Base-by-base conservation (phyloP, 2,888 invertebrate species). In the Melipona beecheii region DNA sequence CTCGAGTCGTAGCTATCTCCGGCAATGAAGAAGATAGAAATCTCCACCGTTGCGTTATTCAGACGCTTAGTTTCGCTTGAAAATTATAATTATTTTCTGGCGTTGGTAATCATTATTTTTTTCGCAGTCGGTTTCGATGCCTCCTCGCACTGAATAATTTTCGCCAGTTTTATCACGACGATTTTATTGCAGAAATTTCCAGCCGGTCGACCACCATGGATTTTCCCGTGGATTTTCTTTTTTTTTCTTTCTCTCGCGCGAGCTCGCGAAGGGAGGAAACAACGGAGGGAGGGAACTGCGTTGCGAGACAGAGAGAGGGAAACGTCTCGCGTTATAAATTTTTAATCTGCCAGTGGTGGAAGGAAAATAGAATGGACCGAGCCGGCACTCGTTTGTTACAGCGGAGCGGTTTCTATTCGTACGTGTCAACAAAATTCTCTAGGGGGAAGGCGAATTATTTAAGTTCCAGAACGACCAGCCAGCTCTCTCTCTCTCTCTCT, bases 31-130 rank as follows among this genome's bases (percentile, higher is more conserved):
- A 56, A 65, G 74, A 83, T 72, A 83, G 60, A 50, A 68, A 77
- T 82, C 73, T 76, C 27, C 58, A 17, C 58, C 17, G 56, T 74
- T 75, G 52, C 56, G 69, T 81, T 82, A 80, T 87, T 78, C 65
- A 58, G 62, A 24, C 62, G 24, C 43, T 21, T 24, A 60, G 70
- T 64, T 78, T 75, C 78, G 70, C 74, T 49, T 66, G 21, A 54
- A 66, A 66, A 24, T 27, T 27, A 60, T 65, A 64, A 62, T 65
- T 36, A 17, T 52, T 52, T 27, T 27, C 27, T 1, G 1, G 27
- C 27, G 27, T 27, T 27, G 27, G 27, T 27, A 27, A 52, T 52
- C 2, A 52, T 52, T 52, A 4, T 52, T 19, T 52, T 52, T 21
- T 52, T 52, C 19, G 52, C 52, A 52, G 19, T 52, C 21, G 0